Percentiles rank a stretch among this genome's conserved stretches.
These are phyloP conservation scores for Lampropteryx suffumata DNA, from an alignment of 2,888 invertebrate genomes.

Conservation along the genomic window DNA sequence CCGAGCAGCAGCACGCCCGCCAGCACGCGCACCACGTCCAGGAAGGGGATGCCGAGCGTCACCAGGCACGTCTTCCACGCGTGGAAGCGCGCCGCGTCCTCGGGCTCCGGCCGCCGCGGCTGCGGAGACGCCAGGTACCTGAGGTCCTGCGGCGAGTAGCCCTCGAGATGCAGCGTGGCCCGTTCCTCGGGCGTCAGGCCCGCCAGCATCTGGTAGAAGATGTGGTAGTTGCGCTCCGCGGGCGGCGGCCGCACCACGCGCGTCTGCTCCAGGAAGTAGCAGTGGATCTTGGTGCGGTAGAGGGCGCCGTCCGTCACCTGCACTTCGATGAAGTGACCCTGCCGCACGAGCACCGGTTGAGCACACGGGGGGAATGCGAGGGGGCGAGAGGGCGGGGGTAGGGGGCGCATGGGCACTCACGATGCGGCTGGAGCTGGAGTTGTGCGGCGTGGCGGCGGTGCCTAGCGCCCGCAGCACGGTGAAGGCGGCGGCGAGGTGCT, in stretches of 20 bases:
- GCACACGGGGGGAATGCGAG: constrained; percentile 30
- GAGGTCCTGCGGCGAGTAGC: constrained; percentile 91
- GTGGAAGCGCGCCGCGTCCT: constrained; percentile 85
- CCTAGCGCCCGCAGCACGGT: constrained; percentile 96
- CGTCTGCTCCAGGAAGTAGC: constrained; percentile 97
- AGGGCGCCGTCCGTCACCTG: constrained; percentile 97
- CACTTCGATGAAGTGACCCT: constrained; percentile 98
- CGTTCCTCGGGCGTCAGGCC: constrained; percentile 94
- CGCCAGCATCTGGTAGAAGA: constrained; percentile 97
- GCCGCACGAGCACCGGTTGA: too few relatives aligned
- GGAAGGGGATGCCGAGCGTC: constrained; percentile 95
- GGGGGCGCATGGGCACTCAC: constrained; percentile 76
- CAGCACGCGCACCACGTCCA: constrained; percentile 95
- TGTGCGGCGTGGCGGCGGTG: constrained; percentile 94
- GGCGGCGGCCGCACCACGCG: constrained; percentile 93
- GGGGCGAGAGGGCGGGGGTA: too few relatives aligned
- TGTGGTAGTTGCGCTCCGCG: constrained; percentile 97
- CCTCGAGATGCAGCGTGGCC: constrained; percentile 93
- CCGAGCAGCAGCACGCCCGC: constrained; percentile 95
- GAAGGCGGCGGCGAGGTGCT: constrained; percentile 97
- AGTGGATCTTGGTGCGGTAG: constrained; percentile 97
- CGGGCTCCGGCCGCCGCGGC: constrained; percentile 77
- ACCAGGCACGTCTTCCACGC: constrained; percentile 96
- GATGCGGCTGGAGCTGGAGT: constrained; percentile 96
- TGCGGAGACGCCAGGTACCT: constrained; percentile 88